A percentile compares a stretch with the other conserved stretches of the same genome.
These are phyloP conservation scores for Thunnus albacares DNA, from an alignment of 2,797 vertebrate species.

Conservation along the genomic window DNA sequence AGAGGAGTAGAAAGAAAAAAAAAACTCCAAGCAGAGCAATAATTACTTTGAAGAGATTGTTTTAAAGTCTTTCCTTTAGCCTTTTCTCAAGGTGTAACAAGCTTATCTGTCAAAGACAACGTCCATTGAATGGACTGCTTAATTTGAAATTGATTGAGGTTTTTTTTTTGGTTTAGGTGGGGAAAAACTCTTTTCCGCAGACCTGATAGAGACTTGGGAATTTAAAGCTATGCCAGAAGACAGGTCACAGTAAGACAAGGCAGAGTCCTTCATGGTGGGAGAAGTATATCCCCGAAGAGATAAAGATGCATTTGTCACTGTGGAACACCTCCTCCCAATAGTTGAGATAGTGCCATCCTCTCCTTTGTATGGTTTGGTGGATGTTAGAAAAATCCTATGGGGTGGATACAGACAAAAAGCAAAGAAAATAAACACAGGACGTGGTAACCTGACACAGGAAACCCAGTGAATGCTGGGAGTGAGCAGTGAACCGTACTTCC, in stretches of 20 bases:
- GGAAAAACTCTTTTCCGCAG: slow-evolving; percentile 63
- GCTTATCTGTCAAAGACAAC: slow-evolving; percentile 86
- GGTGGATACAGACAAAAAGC: slow-evolving; percentile 83
- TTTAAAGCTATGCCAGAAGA: slow-evolving; percentile 60
- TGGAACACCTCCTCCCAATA: slow-evolving; percentile 46
- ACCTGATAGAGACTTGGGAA: slow-evolving; percentile 60
- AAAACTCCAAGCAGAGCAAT: slow-evolving; percentile 79
- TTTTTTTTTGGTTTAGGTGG: slow-evolving; percentile 64
- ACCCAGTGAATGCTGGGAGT: slow-evolving; percentile 90
- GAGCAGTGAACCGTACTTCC: slow-evolving; percentile 84
- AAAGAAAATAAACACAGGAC: slow-evolving; percentile 90
- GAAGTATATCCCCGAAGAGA: slow-evolving; percentile 54
- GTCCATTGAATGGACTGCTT: slow-evolving; percentile 81
- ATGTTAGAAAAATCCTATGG: slow-evolving; percentile 77
- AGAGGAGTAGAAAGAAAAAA: slow-evolving; percentile 69
- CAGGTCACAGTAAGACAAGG: slow-evolving; percentile 51
- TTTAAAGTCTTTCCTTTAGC: slow-evolving; percentile 81
- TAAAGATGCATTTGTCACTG: slow-evolving; percentile 57
- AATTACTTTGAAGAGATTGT: slow-evolving; percentile 85
- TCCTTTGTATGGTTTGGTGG: slow-evolving; percentile 66
- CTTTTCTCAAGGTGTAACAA: slow-evolving; percentile 83
- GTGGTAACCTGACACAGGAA: slow-evolving; percentile 90
- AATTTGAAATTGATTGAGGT: slow-evolving; percentile 86
- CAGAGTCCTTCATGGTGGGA: slow-evolving; percentile 35
- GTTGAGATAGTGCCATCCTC: slow-evolving; percentile 80